phyloP scores from a whole-genome alignment of 1,140 invertebrate species.

The Eubasilissa regina region DNA sequence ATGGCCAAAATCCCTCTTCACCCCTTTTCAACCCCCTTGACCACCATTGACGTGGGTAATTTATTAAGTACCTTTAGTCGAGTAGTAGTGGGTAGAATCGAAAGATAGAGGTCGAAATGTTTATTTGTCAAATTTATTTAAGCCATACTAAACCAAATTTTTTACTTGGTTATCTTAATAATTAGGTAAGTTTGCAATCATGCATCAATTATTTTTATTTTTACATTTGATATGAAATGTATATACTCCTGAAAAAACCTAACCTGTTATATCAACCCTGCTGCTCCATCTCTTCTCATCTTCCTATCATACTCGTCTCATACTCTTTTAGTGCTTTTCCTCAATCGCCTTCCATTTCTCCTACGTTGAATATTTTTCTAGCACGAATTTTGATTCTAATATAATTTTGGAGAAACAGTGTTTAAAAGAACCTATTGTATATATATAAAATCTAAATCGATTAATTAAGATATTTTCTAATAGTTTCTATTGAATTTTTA shows the following conservation, averaged over 20 bases:
- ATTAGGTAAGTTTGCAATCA: background rate
- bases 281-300: background rate
- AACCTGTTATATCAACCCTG: too few relatives aligned
- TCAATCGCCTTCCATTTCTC: background rate
- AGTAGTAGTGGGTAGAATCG: background rate
- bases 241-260: too few relatives aligned
- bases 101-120: constrained; percentile 21
- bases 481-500: too few relatives aligned
- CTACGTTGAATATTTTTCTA: background rate
- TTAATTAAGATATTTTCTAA: too few relatives aligned
- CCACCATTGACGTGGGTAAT: constrained; percentile 30
- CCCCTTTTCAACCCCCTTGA: constrained; percentile 10
- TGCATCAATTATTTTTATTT: background rate
- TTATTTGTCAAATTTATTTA: constrained; percentile 19
- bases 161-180: background rate
- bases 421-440: too few relatives aligned
- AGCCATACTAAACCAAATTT: background rate
- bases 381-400: background rate
- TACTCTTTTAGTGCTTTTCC: background rate
- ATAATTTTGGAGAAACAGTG: background rate
- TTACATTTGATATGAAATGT: too few relatives aligned
- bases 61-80: constrained; percentile 33
- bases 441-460: too few relatives aligned
- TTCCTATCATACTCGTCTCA: background rate
- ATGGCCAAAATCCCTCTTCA: constrained; percentile 24